Percentiles rank a stretch among this genome's conserved stretches.
phyloP scores from a whole-genome alignment of 2,113 vertebrate species.

The Montifringilla adamsi region DNA sequence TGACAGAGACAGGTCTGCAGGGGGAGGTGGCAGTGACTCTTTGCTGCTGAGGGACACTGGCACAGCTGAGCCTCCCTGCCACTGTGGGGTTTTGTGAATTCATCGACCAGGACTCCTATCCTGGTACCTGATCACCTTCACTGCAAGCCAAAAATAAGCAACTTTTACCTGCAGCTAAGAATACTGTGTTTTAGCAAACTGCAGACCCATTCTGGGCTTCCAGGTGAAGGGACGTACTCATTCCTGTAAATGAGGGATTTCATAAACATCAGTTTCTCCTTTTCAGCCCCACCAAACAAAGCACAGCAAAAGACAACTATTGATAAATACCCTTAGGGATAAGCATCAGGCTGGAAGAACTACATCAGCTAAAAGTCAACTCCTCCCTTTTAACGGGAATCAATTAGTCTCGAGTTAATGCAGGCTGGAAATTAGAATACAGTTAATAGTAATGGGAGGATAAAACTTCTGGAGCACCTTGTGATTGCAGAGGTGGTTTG shows the following conservation, averaged over 20 bases:
- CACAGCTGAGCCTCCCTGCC: background rate
- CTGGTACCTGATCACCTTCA: background rate
- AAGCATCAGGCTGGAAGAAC: background rate
- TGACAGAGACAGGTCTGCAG: background rate
- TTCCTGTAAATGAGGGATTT: background rate
- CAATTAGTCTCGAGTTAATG: background rate
- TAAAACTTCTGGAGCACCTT: background rate
- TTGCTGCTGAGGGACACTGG: background rate
- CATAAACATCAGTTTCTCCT: background rate
- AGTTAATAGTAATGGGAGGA: background rate
- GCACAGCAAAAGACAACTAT: background rate
- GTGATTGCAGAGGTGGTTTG: background rate
- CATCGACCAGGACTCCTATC: background rate
- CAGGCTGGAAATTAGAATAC: background rate
- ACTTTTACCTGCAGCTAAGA: background rate
- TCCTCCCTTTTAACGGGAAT: background rate
- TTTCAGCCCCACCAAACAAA: background rate
- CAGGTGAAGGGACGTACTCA: background rate
- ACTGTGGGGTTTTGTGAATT: background rate
- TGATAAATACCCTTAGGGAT: background rate
- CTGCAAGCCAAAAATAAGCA: background rate
- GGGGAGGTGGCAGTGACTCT: background rate
- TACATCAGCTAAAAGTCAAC: background rate
- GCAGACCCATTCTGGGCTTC: background rate
- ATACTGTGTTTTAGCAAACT: background rate